Evolutionary conservation across 2,113 vertebrate genomes (phyloP), one percentile per base, ranked within the genome.

Genomic region (Todiramphus chloris): DNA sequence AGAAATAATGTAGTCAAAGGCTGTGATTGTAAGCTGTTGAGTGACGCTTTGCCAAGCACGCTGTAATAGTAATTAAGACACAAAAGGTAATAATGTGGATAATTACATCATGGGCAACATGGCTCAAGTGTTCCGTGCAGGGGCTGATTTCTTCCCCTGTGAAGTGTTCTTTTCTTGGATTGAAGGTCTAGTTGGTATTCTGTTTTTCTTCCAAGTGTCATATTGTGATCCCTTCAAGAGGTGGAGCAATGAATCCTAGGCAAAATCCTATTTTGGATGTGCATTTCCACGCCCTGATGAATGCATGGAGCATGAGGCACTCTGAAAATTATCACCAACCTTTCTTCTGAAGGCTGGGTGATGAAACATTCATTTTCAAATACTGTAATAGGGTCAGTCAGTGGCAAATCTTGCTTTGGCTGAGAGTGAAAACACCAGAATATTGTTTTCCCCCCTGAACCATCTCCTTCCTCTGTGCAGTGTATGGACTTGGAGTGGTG

Each of bases 1-100:
- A 84, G 28, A 95, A 96, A 87, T 73, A 46, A 76, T 63, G 55
- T n/a, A 82, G 44, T 75, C 83, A 85, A 60, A 87, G 83, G 13
- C 73, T 62, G 48, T 1, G 33, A 84, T 84, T 89, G 83, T 84
- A 50, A 91, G 74, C 83, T 79, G 53, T 43, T 33, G 69, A 92
- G 87, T 62, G 58, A 92, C 3, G 2, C n/a, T 66, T 82, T 92
- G 86, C 92, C 89, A 92, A 87, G 86, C 74, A 33, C 17, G 50
- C 67, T 94, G 87, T 87, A 96, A 83, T 48, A 55, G 77, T 85
- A 95, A 95, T 96, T 97, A 94, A 89, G 74, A 62, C 63, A 94
- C 67, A 95, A 94, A 95, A 94, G 80, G 58, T 76, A 78, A 64
- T 92, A 89, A 87, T 84, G 74, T 84, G 55, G 60, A 18, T 92